These are phyloP conservation scores for Synergus laeviventris DNA, from an alignment of 2,888 invertebrate species.

Conservation along the genomic window DNA sequence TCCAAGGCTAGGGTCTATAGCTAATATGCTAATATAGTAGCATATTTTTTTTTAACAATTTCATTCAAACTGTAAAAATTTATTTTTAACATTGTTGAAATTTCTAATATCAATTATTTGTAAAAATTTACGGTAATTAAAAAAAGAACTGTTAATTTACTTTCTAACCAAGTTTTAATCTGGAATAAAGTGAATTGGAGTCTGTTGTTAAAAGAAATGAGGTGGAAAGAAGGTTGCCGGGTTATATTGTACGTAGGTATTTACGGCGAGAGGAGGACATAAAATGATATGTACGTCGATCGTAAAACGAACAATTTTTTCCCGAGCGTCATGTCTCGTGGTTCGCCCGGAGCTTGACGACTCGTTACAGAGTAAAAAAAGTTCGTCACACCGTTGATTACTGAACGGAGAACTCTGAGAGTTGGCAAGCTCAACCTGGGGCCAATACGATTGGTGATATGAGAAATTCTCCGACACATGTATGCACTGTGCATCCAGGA, in stretches of 20 bases:
- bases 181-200: conserved; percentile 13
- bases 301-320: conserved; percentile 30
- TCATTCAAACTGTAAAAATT: too few species aligned
- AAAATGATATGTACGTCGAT: conserved; percentile 28
- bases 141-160: not conserved
- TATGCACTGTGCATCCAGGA: not conserved
- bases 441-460: conserved; percentile 1
- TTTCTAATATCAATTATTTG: not conserved
- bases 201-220: not conserved
- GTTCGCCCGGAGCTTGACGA: conserved; percentile 18
- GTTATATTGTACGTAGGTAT: conserved; percentile 1
- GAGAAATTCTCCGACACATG: not conserved
- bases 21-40: too few species aligned
- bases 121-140: not conserved
- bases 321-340: conserved; percentile 15
- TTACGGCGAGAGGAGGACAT: conserved; percentile 21
- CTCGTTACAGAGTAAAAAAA: conserved; percentile 28
- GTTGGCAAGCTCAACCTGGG: not conserved
- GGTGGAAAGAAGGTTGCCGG: not conserved
- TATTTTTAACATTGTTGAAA: not conserved
- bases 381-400: not conserved
- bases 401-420: not conserved
- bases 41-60: too few species aligned
- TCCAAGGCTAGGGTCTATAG: not conserved
- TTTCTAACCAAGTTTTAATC: not conserved